A percentile compares a stretch with the other conserved stretches of the same genome.
phyloP scores from a whole-genome alignment of 2,888 invertebrate species.

The Pyrrhosoma nymphula region DNA sequence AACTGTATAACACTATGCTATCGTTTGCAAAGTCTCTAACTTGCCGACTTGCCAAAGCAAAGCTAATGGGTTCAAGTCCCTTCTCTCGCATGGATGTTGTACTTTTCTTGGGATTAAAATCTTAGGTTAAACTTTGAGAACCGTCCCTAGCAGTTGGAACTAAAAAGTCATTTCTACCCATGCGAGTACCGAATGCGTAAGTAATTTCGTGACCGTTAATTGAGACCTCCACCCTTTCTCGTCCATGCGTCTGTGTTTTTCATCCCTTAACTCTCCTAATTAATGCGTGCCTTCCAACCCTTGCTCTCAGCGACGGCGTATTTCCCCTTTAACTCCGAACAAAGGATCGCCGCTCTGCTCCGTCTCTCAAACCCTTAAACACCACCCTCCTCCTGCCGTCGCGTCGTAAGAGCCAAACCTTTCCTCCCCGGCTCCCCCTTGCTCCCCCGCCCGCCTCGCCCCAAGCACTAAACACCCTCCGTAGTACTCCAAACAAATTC shows the following conservation, averaged over 20 bases:
- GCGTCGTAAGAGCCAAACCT: not conserved
- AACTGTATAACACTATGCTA: too few species aligned
- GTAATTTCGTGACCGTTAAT: constrained; percentile 16
- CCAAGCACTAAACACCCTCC: not conserved
- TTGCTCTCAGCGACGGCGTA: not conserved
- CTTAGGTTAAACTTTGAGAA: too few species aligned
- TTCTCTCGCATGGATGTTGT: too few species aligned
- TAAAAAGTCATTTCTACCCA: too few species aligned
- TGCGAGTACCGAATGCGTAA: not conserved
- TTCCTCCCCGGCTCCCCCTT: not conserved
- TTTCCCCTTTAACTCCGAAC: constrained; percentile 44
- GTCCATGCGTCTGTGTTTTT: not conserved
- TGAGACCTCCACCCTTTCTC: not conserved
- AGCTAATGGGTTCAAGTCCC: too few species aligned
- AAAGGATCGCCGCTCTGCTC: constrained; percentile 32
- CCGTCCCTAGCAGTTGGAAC: too few species aligned
- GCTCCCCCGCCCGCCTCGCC: not conserved
- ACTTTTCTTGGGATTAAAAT: too few species aligned
- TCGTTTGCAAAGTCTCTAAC: too few species aligned
- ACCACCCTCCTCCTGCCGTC: not conserved
- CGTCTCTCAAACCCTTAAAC: constrained; percentile 22
- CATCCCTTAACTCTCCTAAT: constrained; percentile 12
- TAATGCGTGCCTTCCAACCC: constrained; percentile 8
- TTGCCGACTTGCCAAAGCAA: too few species aligned
- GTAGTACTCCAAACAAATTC: not conserved